A percentile compares a stretch with the other conserved stretches of the same genome.
phyloP scores from a whole-genome alignment of 2,113 vertebrate species.

The Oreochromis tanganicae region DNA sequence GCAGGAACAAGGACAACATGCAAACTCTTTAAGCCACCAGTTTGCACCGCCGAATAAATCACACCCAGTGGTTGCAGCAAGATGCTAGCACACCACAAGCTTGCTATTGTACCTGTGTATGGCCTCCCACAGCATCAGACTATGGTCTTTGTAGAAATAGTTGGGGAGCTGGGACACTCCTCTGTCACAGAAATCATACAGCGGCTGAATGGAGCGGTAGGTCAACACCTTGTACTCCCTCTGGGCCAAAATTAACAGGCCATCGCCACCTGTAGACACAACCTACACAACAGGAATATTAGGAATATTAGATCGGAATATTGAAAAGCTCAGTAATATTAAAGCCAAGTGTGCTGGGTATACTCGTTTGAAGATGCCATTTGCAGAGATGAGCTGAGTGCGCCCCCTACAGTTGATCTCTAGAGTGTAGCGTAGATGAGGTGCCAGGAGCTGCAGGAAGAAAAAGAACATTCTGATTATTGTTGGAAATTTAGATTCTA shows the following conservation, averaged over 20 bases:
- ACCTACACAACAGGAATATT: conserved; percentile 33
- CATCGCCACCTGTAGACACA: conserved; percentile 63
- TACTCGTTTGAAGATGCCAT: conserved; percentile 72
- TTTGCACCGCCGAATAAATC: background rate
- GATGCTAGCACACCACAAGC: background rate
- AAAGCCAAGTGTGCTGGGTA: background rate
- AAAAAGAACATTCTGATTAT: background rate
- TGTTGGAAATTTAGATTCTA: background rate
- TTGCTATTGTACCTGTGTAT: conserved; percentile 52
- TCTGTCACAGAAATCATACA: conserved; percentile 48
- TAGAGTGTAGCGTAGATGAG: conserved; percentile 71
- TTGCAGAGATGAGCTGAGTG: conserved; percentile 60
- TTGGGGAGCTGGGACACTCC: conserved; percentile 41
- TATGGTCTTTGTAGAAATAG: conserved; percentile 68
- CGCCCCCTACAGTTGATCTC: conserved; percentile 75
- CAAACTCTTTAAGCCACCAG: background rate
- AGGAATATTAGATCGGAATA: fast-evolving
- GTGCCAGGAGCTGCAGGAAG: conserved; percentile 58
- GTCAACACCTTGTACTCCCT: conserved; percentile 66
- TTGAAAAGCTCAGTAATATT: background rate
- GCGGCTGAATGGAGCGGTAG: conserved; percentile 68
- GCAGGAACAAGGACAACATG: fast-evolving
- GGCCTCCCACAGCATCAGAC: conserved; percentile 64
- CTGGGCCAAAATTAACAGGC: conserved; percentile 57
- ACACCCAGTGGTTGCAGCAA: background rate